phyloP scores from a whole-genome alignment of 2,888 invertebrate genomes.

The Coenonympha glycerion region DNA sequence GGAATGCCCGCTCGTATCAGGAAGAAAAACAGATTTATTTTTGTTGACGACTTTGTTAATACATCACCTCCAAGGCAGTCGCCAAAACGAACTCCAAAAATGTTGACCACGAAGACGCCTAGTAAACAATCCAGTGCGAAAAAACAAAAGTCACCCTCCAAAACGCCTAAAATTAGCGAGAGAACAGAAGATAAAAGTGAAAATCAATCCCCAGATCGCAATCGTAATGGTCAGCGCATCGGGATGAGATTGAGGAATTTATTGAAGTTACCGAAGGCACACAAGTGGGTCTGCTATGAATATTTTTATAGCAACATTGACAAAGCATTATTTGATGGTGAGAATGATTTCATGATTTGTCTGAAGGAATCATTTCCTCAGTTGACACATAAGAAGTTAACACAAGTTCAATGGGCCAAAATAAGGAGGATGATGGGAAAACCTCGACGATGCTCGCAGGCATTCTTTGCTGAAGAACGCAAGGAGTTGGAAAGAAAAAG shows the following conservation, averaged over 20 bases:
- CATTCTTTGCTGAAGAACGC: conserved; percentile 97
- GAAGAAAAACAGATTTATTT: conserved; percentile 91
- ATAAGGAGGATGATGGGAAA: conserved; percentile 97
- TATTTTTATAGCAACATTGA: conserved; percentile 99
- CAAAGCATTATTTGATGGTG: conserved; percentile 93
- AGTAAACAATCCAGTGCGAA: conserved; percentile 59
- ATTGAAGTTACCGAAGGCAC: conserved; percentile 97
- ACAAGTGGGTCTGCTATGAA: conserved; percentile 99
- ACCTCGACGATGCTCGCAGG: conserved; percentile 93
- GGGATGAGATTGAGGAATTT: conserved; percentile 93
- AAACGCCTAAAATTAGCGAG: conserved; percentile 67
- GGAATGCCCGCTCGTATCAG: conserved; percentile 94
- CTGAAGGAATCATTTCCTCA: conserved; percentile 95
- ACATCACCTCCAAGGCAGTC: conserved; percentile 83
- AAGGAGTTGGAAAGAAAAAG: conserved; percentile 92
- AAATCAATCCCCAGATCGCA: conserved; percentile 82
- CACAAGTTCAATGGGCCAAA: conserved; percentile 95
- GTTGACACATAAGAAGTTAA: conserved; percentile 87
- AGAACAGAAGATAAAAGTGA: conserved; percentile 63
- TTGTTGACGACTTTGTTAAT: conserved; percentile 91
- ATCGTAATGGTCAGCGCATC: conserved; percentile 91
- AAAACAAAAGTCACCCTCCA: conserved; percentile 71
- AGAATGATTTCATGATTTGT: conserved; percentile 97
- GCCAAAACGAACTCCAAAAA: conserved; percentile 80
- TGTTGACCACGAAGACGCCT: conserved; percentile 67